A percentile compares a stretch with the other conserved stretches of the same genome.
These are phyloP conservation scores for Drosophila bunnanda DNA, from an alignment of 2,888 invertebrate genomes.

Conservation along the genomic window DNA sequence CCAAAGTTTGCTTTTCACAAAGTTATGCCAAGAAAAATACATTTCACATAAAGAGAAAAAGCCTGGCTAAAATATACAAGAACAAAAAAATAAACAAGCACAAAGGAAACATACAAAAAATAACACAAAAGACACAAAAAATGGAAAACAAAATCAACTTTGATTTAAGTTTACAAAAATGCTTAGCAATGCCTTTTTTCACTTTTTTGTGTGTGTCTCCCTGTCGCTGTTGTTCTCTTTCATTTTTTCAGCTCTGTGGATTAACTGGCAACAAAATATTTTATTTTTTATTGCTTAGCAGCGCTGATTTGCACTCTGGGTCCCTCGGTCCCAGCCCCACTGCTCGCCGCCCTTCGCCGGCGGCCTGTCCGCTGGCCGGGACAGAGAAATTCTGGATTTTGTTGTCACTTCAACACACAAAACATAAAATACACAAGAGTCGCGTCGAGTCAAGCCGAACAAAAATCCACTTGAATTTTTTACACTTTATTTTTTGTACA, in stretches of 20 bases:
- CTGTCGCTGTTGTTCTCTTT: conserved; percentile 17
- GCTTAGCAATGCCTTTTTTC: conserved; percentile 78
- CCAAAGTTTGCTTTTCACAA: conserved; percentile 44
- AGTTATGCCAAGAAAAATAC: conserved; percentile 70
- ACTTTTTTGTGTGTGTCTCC: conserved; percentile 56
- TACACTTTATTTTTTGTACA: conserved; percentile 79
- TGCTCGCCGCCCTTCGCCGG: neutral
- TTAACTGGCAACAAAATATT: conserved; percentile 80
- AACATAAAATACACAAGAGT: conserved; percentile 52
- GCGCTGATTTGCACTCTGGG: conserved; percentile 71
- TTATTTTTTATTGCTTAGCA: conserved; percentile 74
- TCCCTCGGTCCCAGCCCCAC: conserved; percentile 13
- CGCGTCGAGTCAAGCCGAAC: conserved; percentile 54
- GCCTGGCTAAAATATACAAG: conserved; percentile 48
- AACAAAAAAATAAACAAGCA: conserved; percentile 49
- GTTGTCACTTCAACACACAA: conserved; percentile 81
- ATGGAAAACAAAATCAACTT: conserved; percentile 72
- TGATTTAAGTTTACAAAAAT: conserved; percentile 81
- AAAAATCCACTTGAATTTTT: conserved; percentile 81
- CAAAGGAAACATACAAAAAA: conserved; percentile 11
- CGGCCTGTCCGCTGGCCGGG: conserved; percentile 18
- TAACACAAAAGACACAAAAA: conserved; percentile 35
- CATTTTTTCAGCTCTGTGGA: conserved; percentile 66
- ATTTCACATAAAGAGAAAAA: conserved; percentile 62
- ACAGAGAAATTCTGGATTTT: conserved; percentile 69